phyloP scores from a whole-genome alignment of 2,113 vertebrate genomes.

The Pantherophis guttatus region DNA sequence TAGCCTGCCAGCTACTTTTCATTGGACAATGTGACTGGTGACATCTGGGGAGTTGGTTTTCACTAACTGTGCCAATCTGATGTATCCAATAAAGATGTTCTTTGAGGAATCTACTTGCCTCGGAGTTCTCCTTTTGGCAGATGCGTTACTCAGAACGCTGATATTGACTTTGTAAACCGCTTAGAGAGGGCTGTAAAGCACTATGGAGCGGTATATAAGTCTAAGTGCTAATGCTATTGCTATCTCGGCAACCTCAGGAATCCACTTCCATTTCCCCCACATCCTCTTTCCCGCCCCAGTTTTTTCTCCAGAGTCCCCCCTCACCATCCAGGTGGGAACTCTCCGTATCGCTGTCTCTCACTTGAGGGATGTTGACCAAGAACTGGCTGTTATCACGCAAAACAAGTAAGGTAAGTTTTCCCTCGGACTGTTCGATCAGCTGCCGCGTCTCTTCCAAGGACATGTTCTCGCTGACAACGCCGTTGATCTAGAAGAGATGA shows the following conservation, averaged over 20 bases:
- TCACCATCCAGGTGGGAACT: slow-evolving; percentile 88
- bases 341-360: slow-evolving; percentile 79
- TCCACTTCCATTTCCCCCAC: neutral
- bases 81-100: too few species aligned
- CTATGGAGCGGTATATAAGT: too few species aligned
- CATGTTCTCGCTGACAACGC: slow-evolving; percentile 87
- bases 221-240: neutral
- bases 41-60: too few species aligned
- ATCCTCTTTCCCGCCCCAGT: neutral
- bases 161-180: too few species aligned
- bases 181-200: neutral
- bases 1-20: too few species aligned
- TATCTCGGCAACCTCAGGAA: neutral
- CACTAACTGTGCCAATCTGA: too few species aligned
- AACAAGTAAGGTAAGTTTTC: slow-evolving; percentile 83
- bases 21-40: too few species aligned
- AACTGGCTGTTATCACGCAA: slow-evolving; percentile 85
- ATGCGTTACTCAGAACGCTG: too few species aligned
- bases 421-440: slow-evolving; percentile 87
- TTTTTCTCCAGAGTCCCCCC: slow-evolving; percentile 7
- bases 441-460: slow-evolving; percentile 89
- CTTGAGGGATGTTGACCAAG: slow-evolving; percentile 85
- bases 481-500: slow-evolving; percentile 81
- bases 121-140: too few species aligned
- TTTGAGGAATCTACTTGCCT: too few species aligned